Conservation (phyloP, 1,140 invertebrate genomes). For the Drosophila teissieri region DNA sequence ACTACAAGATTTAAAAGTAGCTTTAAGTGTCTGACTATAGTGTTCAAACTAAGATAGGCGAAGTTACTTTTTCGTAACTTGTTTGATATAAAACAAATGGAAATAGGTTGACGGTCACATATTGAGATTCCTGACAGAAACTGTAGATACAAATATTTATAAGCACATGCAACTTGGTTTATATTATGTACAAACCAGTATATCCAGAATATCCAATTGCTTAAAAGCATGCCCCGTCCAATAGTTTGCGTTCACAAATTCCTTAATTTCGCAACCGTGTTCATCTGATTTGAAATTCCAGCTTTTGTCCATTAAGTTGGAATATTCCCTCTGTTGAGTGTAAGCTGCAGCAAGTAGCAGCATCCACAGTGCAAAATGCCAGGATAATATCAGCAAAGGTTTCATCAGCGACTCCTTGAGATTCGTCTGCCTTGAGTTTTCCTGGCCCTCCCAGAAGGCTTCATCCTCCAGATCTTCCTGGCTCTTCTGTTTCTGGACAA, state of each 20-base stretch:
- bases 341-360: slow-evolving; percentile 37
- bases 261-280: slow-evolving; percentile 2
- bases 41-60: not conserved
- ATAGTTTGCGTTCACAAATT: not conserved
- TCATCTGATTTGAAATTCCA: slow-evolving; percentile 24
- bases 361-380: slow-evolving; percentile 33
- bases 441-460: slow-evolving; percentile 26
- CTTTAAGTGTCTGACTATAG: slow-evolving; percentile 16
- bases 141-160: not conserved
- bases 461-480: slow-evolving; percentile 34
- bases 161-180: not conserved
- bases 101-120: slow-evolving; percentile 10
- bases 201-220: slow-evolving; percentile 16
- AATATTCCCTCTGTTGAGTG: slow-evolving; percentile 37
- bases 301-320: slow-evolving; percentile 2
- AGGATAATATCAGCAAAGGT: slow-evolving; percentile 14
- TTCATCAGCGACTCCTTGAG: not conserved
- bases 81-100: slow-evolving; percentile 20
- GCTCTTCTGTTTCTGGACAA: slow-evolving; percentile 24
- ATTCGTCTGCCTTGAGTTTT: not conserved
- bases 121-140: slow-evolving; percentile 19
- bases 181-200: slow-evolving; percentile 18
- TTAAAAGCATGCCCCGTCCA: slow-evolving; percentile 4
- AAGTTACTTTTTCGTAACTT: not conserved
- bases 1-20: slow-evolving; percentile 27